Conservation (phyloP, 2,797 vertebrate species). For the Tragelaphus oryx region DNA sequence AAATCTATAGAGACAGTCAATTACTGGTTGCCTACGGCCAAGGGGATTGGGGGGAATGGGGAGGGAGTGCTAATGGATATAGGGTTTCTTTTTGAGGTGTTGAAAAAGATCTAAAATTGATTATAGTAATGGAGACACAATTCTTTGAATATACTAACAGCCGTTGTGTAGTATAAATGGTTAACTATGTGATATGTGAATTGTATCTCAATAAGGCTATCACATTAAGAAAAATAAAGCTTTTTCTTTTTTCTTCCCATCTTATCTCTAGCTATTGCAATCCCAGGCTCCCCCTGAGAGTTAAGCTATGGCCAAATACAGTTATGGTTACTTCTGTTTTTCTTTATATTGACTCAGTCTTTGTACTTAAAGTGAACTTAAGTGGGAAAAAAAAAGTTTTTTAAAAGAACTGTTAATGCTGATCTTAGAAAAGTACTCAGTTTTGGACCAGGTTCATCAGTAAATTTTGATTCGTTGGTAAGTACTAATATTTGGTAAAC, state of each 20-base stretch:
- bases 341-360: neutral
- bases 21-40: neutral
- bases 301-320: neutral
- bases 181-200: neutral
- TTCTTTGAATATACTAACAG: neutral
- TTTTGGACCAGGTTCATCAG: neutral
- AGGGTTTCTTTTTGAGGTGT: neutral
- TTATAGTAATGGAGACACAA: neutral
- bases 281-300: neutral
- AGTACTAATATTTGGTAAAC: neutral
- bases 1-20: neutral
- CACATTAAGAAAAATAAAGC: neutral
- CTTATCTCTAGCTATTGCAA: neutral
- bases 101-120: neutral
- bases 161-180: neutral
- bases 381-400: neutral
- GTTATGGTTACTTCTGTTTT: neutral
- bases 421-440: neutral
- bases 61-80: neutral
- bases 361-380: neutral
- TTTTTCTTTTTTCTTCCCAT: neutral
- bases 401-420: neutral
- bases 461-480: neutral
- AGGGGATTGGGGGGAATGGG: neutral
- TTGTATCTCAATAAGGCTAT: neutral